A percentile compares a stretch with the other conserved stretches of the same genome.
Conservation (phyloP, 2,888 invertebrate species). For the Hedya salicella region DNA sequence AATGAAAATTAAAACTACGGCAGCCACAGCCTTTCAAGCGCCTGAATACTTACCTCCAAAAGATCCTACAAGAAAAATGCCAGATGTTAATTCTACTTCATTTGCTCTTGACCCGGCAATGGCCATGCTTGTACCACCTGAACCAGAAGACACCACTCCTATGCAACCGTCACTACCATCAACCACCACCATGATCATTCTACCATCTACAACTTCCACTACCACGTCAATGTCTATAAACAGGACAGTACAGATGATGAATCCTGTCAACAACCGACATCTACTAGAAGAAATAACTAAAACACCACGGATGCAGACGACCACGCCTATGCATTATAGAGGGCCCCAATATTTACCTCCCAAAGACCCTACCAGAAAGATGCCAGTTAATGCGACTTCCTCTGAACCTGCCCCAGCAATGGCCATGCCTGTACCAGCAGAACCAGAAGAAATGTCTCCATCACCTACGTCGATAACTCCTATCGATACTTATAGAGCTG, state of each 20-base stretch:
- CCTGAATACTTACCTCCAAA: conserved; percentile 9
- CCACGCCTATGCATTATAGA: background rate
- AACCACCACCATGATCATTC: background rate
- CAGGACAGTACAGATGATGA: too few species aligned
- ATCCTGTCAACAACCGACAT: background rate
- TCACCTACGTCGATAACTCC: background rate
- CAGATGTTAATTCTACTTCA: too few species aligned
- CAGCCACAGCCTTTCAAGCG: conserved; percentile 13
- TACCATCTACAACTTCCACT: background rate
- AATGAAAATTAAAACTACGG: too few species aligned
- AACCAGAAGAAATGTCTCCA: background rate
- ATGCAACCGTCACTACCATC: background rate
- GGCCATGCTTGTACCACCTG: conserved; percentile 1
- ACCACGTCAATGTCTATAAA: too few species aligned
- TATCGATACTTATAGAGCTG: background rate
- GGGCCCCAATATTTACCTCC: conserved; percentile 3
- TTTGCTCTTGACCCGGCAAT: background rate
- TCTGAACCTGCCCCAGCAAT: background rate
- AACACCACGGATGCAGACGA: background rate
- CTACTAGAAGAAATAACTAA: background rate
- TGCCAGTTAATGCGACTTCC: background rate
- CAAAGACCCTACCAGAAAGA: background rate
- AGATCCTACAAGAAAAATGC: background rate
- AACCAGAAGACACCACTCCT: background rate
- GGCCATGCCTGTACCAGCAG: background rate